A percentile compares a stretch with the other conserved stretches of the same genome.
phyloP scores from a whole-genome alignment of 1,140 invertebrate species.

The Cydia strobilella region DNA sequence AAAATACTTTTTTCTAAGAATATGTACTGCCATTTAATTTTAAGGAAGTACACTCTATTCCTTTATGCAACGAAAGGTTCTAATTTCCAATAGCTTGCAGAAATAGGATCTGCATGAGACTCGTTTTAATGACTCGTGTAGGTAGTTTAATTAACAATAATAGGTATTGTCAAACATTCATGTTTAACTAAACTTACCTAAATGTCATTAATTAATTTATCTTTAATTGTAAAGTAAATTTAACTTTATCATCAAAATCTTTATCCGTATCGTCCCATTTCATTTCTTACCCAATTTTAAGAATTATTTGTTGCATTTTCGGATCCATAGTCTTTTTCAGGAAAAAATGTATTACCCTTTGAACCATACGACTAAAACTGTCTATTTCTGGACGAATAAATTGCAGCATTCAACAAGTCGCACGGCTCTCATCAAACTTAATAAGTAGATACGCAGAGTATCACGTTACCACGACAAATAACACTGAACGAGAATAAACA shows the following conservation, averaged over 20 bases:
- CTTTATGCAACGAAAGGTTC: not conserved
- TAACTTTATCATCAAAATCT: too few species aligned
- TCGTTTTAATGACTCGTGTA: not conserved
- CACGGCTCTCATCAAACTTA: constrained; percentile 10
- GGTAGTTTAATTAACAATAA: not conserved
- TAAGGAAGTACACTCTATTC: not conserved
- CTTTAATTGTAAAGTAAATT: too few species aligned
- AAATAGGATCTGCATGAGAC: not conserved
- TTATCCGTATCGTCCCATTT: too few species aligned
- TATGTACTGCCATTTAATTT: not conserved
- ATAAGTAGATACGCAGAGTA: constrained; percentile 17
- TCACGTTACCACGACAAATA: constrained; percentile 20
- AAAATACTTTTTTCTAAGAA: not conserved
- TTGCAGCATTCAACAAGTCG: not conserved
- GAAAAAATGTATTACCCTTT: too few species aligned
- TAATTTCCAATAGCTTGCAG: not conserved
- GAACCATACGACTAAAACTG: too few species aligned
- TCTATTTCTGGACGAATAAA: not conserved
- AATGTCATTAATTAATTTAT: too few species aligned
- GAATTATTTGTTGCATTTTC: too few species aligned
- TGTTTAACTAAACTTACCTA: too few species aligned
- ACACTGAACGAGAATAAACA: constrained; percentile 41
- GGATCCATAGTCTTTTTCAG: too few species aligned
- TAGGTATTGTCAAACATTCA: too few species aligned
- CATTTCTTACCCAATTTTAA: too few species aligned